Evolutionary conservation across 1,140 invertebrate species (phyloP), one percentile per base, ranked within the genome.

Genomic region (Diploscapter pachys): DNA sequence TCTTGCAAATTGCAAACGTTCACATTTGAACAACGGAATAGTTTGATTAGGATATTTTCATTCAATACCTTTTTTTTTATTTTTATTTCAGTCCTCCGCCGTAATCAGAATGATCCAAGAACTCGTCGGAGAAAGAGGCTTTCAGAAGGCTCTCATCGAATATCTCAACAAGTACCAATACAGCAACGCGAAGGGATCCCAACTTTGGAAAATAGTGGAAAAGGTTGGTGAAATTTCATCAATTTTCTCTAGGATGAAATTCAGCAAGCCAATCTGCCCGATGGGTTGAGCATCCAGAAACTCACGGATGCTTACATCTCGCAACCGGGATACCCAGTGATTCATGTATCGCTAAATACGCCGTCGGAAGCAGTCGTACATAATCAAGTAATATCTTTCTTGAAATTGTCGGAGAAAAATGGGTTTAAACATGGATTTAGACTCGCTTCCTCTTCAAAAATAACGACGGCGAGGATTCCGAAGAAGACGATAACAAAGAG

Each of bases 131-230:
- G 63, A 76, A n/a, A 77, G 78, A 31, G 70, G 75, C 11, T 83
- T 82, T 63, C 63, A 77, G 59, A 59, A 31, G 5, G 81, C 79
- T 6, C 61, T 82, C 4, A 72, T 79, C 13, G 76, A 82, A 59
- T 82, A 82, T 65, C 64, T 82, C n/a, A 81, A 78, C 13, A 78
- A 79, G 51, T 82, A 71, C 64, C 75, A 65, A 4, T 82, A 81
- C 63, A 11, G 5, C 4, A 82, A 82, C 72, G 81, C 81, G 0
- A 56, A 72, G 11, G 72, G 80, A 5, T 70, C 73, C 11, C 80
- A 82, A 54, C 66, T 82, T 11, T 82, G 81, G 81, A 77, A 71
- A 4, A 80, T 81, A 65, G 73, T 82, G 50, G 74, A 82, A 54
- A 73, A 78, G 53, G 80, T 81, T 48, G 13, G 31, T 78, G n/a